Percentiles rank a stretch among this genome's conserved stretches.
Evolutionary conservation across 53 echinoderm and acorn worm species (phyloP).

Genomic region (Holothuria leucospilota): DNA sequence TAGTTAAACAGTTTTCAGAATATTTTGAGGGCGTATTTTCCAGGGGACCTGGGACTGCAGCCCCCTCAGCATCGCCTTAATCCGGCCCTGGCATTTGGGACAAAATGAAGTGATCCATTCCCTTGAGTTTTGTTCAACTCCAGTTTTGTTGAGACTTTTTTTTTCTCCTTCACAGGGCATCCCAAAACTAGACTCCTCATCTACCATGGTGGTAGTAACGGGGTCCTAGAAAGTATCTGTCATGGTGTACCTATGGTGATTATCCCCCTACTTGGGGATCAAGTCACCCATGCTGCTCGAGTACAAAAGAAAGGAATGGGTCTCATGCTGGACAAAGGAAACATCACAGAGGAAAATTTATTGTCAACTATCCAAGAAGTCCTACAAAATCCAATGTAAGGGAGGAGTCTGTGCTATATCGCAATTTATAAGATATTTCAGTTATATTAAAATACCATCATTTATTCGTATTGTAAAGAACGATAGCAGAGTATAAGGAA

Average conservation of each 20-base stretch:
- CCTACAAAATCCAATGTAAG: slow-evolving; percentile 18
- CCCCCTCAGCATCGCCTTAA: too few species aligned
- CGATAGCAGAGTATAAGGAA: too few species aligned
- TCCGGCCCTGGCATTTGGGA: too few species aligned
- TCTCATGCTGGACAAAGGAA: slow-evolving; percentile 6
- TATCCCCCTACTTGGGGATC: slow-evolving; percentile 16
- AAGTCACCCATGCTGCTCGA: slow-evolving; percentile 15
- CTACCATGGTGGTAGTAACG: slow-evolving; percentile 35
- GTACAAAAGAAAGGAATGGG: slow-evolving; percentile 36
- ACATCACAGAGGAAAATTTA: slow-evolving; percentile 13
- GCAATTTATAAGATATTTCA: too few species aligned
- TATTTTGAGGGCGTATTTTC: too few species aligned
- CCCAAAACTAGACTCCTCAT: slow-evolving; percentile 33
- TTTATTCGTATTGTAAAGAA: too few species aligned
- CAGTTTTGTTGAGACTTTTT: too few species aligned
- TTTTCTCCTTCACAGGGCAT: not conserved
- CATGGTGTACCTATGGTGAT: slow-evolving; percentile 34
- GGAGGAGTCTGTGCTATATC: not conserved
- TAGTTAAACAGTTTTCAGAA: too few species aligned
- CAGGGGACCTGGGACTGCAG: too few species aligned
- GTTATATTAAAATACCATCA: too few species aligned
- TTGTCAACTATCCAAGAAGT: slow-evolving; percentile 4
- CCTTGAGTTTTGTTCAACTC: too few species aligned
- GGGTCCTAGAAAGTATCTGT: slow-evolving; percentile 1
- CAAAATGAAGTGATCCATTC: too few species aligned